Conservation (phyloP, 2,888 invertebrate species). For the Furcula furcula region DNA sequence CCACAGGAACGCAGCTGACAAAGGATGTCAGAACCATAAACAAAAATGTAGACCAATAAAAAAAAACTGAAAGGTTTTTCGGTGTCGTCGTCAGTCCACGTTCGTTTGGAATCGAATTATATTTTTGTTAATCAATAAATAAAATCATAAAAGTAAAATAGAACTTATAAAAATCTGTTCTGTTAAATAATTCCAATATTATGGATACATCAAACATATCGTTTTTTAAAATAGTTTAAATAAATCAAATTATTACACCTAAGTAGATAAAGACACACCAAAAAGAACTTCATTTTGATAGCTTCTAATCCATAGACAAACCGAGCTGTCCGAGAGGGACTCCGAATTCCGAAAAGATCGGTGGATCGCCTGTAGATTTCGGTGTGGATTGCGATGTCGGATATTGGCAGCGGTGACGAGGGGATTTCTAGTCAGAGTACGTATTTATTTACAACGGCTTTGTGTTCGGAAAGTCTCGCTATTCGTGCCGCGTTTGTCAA, state of each 20-base stretch:
- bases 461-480: slow-evolving; percentile 36
- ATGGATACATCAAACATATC: too few species aligned
- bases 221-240: too few species aligned
- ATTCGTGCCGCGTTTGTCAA: slow-evolving; percentile 50
- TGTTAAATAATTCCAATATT: too few species aligned
- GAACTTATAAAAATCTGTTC: too few species aligned
- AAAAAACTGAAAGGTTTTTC: slow-evolving; percentile 33
- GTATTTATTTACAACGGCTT: slow-evolving; percentile 71
- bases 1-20: slow-evolving; percentile 40
- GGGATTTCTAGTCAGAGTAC: slow-evolving; percentile 90
- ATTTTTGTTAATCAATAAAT: too few species aligned
- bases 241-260: too few species aligned
- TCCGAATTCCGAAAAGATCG: slow-evolving; percentile 71
- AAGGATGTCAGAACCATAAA: slow-evolving; percentile 46
- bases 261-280: slow-evolving; percentile 18
- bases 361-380: slow-evolving; percentile 76
- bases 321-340: slow-evolving; percentile 55
- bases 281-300: slow-evolving; percentile 61
- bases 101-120: too few species aligned
- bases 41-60: slow-evolving; percentile 20
- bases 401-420: slow-evolving; percentile 91
- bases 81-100: too few species aligned
- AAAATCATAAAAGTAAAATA: too few species aligned
- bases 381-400: slow-evolving; percentile 86
- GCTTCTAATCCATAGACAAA: slow-evolving; percentile 69